Percentiles rank a stretch among this genome's conserved stretches.
phyloP scores from a whole-genome alignment of 1,140 invertebrate species.

The Goniozus legneri region DNA sequence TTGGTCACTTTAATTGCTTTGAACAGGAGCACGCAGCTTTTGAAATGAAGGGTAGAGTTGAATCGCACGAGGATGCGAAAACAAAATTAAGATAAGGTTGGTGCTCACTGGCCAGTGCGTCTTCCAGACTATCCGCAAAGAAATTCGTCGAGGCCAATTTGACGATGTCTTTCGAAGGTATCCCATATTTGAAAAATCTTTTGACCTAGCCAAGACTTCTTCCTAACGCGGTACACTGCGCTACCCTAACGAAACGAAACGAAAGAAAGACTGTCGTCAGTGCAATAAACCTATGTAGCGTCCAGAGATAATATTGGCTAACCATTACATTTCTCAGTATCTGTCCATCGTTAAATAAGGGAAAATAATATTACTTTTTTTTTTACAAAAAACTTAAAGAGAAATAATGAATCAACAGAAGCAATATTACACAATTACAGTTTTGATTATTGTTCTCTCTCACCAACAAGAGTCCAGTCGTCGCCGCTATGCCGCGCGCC shows the following conservation, averaged over 20 bases:
- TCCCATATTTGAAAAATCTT: constrained; percentile 19
- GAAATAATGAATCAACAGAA: constrained; percentile 26
- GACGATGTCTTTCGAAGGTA: constrained; percentile 13
- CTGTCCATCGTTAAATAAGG: no score
- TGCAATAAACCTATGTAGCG: constrained; percentile 8
- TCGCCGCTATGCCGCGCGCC: constrained; percentile 45
- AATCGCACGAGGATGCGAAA: constrained; percentile 9
- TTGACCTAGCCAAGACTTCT: constrained; percentile 18
- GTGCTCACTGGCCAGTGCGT: constrained; percentile 17
- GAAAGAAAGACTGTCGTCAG: constrained; percentile 18
- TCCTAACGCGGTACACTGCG: constrained; percentile 20
- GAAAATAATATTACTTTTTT: constrained; percentile 4
- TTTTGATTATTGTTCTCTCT: constrained; percentile 48
- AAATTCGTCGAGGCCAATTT: constrained; percentile 17
- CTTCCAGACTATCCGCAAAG: constrained; percentile 11
- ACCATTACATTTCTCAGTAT: not conserved
- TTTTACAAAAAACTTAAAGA: constrained; percentile 17
- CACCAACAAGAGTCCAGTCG: constrained; percentile 59
- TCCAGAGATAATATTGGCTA: not conserved
- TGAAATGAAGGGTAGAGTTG: not conserved
- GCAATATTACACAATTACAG: constrained; percentile 37
- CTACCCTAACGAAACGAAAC: constrained; percentile 14
- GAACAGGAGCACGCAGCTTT: not conserved
- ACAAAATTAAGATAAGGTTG: constrained; percentile 23
- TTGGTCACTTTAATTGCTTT: not conserved